Conservation (phyloP, 2,888 invertebrate species). For the Merodon equestris region DNA sequence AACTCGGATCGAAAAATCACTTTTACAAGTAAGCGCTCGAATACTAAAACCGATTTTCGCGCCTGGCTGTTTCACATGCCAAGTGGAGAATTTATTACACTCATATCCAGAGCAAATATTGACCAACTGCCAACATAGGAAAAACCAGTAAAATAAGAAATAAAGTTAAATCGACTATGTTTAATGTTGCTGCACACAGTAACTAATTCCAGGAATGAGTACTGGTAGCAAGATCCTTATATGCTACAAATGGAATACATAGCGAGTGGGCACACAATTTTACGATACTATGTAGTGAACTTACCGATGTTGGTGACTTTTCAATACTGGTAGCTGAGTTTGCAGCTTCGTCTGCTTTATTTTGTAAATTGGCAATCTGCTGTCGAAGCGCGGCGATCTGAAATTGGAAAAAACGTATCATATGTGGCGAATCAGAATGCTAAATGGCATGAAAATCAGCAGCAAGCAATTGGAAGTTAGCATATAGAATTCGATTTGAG, state of each 20-base stretch:
- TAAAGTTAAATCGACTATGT: conserved; percentile 23
- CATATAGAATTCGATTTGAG: too few species aligned
- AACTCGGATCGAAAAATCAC: too few species aligned
- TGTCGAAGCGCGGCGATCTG: conserved; percentile 78
- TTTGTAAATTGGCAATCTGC: conserved; percentile 76
- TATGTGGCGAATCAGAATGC: too few species aligned
- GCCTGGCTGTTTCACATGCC: too few species aligned
- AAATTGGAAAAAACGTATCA: conserved; percentile 65
- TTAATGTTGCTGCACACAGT: conserved; percentile 21
- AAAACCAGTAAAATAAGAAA: conserved; percentile 44
- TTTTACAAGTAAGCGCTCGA: too few species aligned
- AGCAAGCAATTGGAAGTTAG: too few species aligned
- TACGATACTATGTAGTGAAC: too few species aligned
- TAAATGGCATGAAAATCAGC: too few species aligned
- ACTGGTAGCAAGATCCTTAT: conserved; percentile 28
- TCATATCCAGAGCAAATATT: conserved; percentile 65
- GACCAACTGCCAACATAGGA: too few species aligned
- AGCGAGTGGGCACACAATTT: neutral
- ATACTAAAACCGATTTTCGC: too few species aligned
- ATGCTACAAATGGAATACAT: conserved; percentile 10
- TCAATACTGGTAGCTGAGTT: conserved; percentile 70
- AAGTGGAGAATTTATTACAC: too few species aligned
- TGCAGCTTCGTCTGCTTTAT: conserved; percentile 70
- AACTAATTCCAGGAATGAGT: conserved; percentile 44
- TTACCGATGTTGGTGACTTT: conserved; percentile 74